Evolutionary conservation across 2,888 invertebrate species (phyloP).

Genomic region (Craniophora ligustri): DNA sequence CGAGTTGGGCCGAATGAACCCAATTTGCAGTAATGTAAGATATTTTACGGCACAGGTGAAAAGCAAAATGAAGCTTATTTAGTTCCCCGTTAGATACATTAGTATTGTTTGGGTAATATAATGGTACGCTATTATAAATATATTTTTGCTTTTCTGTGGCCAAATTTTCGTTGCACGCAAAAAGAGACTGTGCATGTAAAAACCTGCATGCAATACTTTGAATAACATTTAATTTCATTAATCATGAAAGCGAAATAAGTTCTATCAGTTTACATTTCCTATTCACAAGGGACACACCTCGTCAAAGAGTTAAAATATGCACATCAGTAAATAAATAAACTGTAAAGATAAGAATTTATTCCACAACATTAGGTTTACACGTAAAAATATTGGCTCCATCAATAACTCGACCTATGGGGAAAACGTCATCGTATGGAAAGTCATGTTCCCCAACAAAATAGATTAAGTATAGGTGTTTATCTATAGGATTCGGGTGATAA

Average conservation of each 20-base stretch:
- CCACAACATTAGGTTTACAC: slow-evolving; percentile 39
- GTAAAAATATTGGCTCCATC: slow-evolving; percentile 38
- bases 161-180: slow-evolving; percentile 1
- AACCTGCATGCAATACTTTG: no score
- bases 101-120: slow-evolving; percentile 43
- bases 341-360: slow-evolving; percentile 43
- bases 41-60: slow-evolving; percentile 64
- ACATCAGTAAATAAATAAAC: slow-evolving; percentile 28
- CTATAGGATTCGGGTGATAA: slow-evolving; percentile 39
- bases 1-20: slow-evolving; percentile 58
- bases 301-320: slow-evolving; percentile 8
- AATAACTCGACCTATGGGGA: slow-evolving; percentile 36
- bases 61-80: slow-evolving; percentile 60
- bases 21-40: slow-evolving; percentile 76
- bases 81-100: slow-evolving; percentile 53
- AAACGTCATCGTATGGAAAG: slow-evolving; percentile 44
- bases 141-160: slow-evolving; percentile 16
- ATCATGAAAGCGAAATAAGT: no score
- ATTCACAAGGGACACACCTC: neutral
- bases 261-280: neutral
- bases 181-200: no score
- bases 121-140: slow-evolving; percentile 26
- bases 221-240: no score
- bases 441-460: slow-evolving; percentile 50
- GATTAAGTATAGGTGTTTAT: slow-evolving; percentile 54